These are phyloP conservation scores for Ploceus nigricollis DNA, from an alignment of 2,113 vertebrate genomes.

Conservation along the genomic window DNA sequence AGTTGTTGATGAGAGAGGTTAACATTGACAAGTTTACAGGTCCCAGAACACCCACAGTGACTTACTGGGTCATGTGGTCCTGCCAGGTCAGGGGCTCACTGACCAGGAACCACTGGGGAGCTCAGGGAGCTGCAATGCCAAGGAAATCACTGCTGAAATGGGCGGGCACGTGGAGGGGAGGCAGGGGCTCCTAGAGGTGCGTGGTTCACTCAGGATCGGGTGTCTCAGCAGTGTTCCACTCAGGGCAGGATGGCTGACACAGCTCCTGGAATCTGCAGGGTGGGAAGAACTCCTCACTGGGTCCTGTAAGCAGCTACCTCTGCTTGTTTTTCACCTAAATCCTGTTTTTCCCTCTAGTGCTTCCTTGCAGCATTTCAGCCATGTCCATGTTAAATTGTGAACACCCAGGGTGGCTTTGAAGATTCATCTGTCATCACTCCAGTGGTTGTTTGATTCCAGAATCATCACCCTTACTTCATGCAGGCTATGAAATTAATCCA, in stretches of 20 bases:
- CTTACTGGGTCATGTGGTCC: neutral
- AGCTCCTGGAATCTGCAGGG: neutral
- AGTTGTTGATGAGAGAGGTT: neutral
- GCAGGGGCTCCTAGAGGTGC: neutral
- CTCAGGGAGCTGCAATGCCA: neutral
- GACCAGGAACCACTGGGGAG: neutral
- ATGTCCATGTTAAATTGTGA: neutral
- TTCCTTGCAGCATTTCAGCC: neutral
- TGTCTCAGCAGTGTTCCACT: neutral
- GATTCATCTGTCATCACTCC: neutral
- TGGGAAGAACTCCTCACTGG: neutral
- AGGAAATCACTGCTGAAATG: neutral
- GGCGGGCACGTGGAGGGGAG: neutral
- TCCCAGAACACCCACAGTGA: neutral
- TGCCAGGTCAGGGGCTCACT: neutral
- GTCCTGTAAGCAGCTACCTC: neutral
- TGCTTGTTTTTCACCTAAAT: neutral
- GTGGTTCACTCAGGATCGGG: neutral
- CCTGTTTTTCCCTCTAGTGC: neutral
- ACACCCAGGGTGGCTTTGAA: neutral
- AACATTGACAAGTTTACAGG: neutral
- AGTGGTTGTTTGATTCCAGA: neutral
- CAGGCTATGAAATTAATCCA: neutral
- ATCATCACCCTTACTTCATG: neutral
- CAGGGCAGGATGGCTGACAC: neutral